These are phyloP conservation scores for Ectemnius continuus DNA, from an alignment of 2,888 invertebrate species.

Conservation along the genomic window DNA sequence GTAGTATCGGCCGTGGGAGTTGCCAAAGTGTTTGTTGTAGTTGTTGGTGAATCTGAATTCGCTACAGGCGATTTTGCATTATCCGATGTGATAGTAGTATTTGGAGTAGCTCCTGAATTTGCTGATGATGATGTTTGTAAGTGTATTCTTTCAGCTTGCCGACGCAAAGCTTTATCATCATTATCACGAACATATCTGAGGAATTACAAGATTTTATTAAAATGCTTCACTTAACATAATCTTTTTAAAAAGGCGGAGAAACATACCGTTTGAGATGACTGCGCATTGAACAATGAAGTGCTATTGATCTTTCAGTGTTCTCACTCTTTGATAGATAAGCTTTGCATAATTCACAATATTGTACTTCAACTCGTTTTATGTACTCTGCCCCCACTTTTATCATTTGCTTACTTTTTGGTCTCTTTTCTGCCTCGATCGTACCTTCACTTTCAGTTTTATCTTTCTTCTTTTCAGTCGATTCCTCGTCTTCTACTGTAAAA, in stretches of 20 bases:
- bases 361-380: slow-evolving; percentile 87
- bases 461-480: slow-evolving; percentile 81
- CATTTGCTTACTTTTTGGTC: slow-evolving; percentile 82
- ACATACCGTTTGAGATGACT: slow-evolving; percentile 85
- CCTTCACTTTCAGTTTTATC: slow-evolving; percentile 75
- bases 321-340: slow-evolving; percentile 84
- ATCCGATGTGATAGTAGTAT: slow-evolving; percentile 56
- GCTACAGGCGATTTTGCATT: slow-evolving; percentile 49
- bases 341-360: slow-evolving; percentile 89
- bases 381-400: slow-evolving; percentile 88
- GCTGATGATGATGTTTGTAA: slow-evolving; percentile 71
- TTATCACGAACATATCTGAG: slow-evolving; percentile 85
- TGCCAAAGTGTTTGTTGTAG: slow-evolving; percentile 40
- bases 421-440: slow-evolving; percentile 75
- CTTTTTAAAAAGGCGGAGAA: neutral
- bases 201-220: too few relatives aligned
- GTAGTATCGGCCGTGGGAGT: slow-evolving; percentile 28
- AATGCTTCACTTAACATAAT: neutral
- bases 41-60: slow-evolving; percentile 51
- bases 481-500: slow-evolving; percentile 79
- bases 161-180: slow-evolving; percentile 86
- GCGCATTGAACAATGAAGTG: slow-evolving; percentile 87
- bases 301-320: slow-evolving; percentile 82
- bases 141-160: slow-evolving; percentile 84
- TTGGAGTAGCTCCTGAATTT: slow-evolving; percentile 57